Conservation (phyloP, 1,140 invertebrate species). For the Sycophila sp. region DNA sequence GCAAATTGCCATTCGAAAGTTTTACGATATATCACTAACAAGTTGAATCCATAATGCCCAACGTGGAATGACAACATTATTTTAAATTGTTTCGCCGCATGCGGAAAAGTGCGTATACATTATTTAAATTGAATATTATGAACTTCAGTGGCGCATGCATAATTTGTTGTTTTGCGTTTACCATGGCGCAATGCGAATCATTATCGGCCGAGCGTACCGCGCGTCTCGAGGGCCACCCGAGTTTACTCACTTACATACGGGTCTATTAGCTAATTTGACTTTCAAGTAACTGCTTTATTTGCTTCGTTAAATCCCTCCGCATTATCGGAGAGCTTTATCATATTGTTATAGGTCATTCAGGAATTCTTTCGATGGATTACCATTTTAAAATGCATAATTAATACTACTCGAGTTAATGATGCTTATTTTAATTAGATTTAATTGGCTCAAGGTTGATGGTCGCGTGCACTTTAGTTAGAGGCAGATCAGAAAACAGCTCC, state of each 20-base stretch:
- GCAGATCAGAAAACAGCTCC: too few relatives aligned
- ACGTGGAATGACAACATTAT: too few relatives aligned
- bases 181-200: neutral
- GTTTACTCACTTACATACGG: neutral
- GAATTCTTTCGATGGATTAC: neutral
- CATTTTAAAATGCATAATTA: neutral
- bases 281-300: neutral
- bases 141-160: neutral
- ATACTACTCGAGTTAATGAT: too few relatives aligned
- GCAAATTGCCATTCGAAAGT: too few relatives aligned
- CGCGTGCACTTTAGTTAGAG: too few relatives aligned
- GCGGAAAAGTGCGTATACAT: too few relatives aligned
- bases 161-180: neutral
- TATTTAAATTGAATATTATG: too few relatives aligned
- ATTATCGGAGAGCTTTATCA: constrained; percentile 4
- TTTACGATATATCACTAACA: too few relatives aligned
- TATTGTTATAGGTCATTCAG: neutral
- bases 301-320: constrained; percentile 26
- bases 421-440: too few relatives aligned
- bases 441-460: too few relatives aligned
- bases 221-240: neutral
- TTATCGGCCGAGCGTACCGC: neutral
- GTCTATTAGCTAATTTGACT: neutral
- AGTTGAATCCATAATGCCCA: too few relatives aligned
- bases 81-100: too few relatives aligned